phyloP scores from a whole-genome alignment of 2,113 vertebrate species.

The Macquaria ambigua region DNA sequence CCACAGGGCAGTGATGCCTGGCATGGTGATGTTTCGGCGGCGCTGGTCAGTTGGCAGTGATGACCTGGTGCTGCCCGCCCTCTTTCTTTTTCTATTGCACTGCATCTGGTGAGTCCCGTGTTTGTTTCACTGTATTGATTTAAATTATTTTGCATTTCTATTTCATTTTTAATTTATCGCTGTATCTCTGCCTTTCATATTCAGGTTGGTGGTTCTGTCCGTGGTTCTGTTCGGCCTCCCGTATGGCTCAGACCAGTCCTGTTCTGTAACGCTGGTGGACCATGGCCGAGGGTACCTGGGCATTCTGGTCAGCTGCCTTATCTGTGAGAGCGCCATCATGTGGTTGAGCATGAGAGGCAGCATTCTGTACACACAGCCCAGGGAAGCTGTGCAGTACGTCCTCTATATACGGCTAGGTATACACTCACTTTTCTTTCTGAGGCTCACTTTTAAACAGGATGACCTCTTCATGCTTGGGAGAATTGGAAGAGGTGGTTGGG shows the following conservation, averaged over 20 bases:
- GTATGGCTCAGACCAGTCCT: constrained; percentile 93
- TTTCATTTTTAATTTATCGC: neutral
- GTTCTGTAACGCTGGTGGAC: constrained; percentile 96
- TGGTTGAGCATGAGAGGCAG: constrained; percentile 99
- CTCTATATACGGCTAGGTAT: constrained; percentile 97
- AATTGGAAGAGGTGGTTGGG: neutral
- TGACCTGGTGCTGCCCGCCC: constrained; percentile 98
- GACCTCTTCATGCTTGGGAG: neutral
- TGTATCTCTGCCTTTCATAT: neutral
- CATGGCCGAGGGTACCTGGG: constrained; percentile 98
- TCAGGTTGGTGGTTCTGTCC: constrained; percentile 97
- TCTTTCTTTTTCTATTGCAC: constrained; percentile 98
- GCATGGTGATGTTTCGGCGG: constrained; percentile 99
- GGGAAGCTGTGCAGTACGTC: constrained; percentile 98
- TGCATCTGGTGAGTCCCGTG: constrained; percentile 91
- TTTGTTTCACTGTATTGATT: constrained; percentile 5
- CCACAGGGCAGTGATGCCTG: constrained; percentile 91
- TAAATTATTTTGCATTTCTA: neutral
- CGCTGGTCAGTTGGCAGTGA: constrained; percentile 99
- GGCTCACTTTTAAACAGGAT: neutral
- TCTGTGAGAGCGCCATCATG: constrained; percentile 99
- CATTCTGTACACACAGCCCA: constrained; percentile 98
- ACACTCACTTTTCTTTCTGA: neutral
- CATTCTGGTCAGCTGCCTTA: constrained; percentile 98
- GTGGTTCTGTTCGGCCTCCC: constrained; percentile 98